phyloP scores from a whole-genome alignment of 2,113 vertebrate species.

The Paradoxurus hermaphroditus region DNA sequence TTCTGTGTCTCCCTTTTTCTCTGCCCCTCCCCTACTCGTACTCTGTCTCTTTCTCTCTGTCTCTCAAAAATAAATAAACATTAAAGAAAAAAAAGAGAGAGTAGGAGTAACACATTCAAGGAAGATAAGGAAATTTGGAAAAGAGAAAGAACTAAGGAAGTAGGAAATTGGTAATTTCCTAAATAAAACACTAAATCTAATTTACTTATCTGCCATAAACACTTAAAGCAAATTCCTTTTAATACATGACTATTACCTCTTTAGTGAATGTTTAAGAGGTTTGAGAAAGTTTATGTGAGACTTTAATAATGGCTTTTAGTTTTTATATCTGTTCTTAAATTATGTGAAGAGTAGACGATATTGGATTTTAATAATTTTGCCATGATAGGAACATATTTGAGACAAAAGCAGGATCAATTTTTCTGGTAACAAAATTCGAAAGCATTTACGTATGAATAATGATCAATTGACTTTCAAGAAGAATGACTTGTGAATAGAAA shows the following conservation, averaged over 20 bases:
- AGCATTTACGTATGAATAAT: neutral
- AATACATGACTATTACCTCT: neutral
- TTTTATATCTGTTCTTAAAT: neutral
- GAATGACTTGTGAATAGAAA: neutral
- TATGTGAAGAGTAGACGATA: neutral
- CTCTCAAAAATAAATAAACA: too few relatives aligned
- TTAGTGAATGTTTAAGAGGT: neutral
- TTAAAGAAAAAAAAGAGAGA: neutral
- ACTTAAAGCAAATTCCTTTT: conserved; percentile 5
- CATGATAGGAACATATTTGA: neutral
- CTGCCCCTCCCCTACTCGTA: too few relatives aligned
- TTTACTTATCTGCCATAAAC: neutral
- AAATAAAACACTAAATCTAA: neutral
- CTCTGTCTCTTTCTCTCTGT: too few relatives aligned
- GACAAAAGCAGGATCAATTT: neutral
- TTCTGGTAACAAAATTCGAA: neutral
- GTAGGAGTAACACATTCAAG: neutral
- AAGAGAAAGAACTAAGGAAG: neutral
- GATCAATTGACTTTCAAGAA: neutral
- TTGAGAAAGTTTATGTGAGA: neutral
- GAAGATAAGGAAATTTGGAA: neutral
- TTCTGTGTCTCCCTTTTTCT: too few relatives aligned
- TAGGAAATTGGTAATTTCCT: neutral
- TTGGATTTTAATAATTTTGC: neutral
- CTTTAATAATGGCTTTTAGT: neutral